Conservation (phyloP, 1,140 invertebrate species). For the Polypedilum pembai region DNA sequence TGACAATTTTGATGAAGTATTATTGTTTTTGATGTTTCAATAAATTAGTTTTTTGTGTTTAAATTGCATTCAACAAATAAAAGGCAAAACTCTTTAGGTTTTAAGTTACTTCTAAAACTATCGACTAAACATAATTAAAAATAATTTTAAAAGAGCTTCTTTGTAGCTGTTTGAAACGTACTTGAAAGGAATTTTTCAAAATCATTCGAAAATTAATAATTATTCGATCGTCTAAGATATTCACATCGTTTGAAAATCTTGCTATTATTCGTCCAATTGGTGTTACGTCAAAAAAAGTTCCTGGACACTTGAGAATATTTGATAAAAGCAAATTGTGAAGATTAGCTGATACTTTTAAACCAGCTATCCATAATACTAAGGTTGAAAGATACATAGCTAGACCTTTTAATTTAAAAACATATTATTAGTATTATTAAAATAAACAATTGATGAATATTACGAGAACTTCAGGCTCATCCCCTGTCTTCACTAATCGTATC, state of each 20-base stretch:
- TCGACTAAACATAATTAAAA: too few species aligned
- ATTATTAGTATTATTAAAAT: too few species aligned
- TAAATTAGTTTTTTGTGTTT: background rate
- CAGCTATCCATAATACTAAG: background rate
- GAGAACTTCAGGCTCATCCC: too few species aligned
- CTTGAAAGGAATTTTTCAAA: background rate
- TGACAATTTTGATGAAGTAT: background rate
- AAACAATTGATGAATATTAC: too few species aligned
- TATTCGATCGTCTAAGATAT: constrained; percentile 52
- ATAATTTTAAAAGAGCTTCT: too few species aligned
- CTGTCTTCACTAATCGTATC: too few species aligned
- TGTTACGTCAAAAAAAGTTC: constrained; percentile 68
- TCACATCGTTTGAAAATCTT: constrained; percentile 65
- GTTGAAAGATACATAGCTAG: background rate
- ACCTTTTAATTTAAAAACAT: background rate
- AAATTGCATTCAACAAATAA: too few species aligned
- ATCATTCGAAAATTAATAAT: background rate
- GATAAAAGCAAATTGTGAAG: constrained; percentile 54
- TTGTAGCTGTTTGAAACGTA: background rate
- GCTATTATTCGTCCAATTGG: constrained; percentile 65
- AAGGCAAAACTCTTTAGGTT: too few species aligned
- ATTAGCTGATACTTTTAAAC: background rate
- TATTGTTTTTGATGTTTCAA: background rate
- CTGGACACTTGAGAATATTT: constrained; percentile 56
- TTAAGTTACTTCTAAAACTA: too few species aligned